Conservation (phyloP, 2,888 invertebrate genomes). For the Caenorhabditis afra region DNA sequence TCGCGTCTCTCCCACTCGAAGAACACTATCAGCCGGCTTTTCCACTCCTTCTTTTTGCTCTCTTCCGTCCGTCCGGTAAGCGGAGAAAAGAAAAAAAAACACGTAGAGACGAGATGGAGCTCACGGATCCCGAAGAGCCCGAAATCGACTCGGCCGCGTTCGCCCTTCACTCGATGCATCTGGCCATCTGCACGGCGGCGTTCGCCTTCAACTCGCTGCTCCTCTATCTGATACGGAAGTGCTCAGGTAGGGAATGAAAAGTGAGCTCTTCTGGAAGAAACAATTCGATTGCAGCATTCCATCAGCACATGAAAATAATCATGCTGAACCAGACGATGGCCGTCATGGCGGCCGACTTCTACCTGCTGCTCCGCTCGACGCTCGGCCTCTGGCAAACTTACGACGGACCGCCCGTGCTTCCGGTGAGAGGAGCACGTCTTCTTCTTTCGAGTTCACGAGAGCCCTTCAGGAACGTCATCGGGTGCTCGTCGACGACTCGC, state of each 20-base stretch:
- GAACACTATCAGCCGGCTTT: neutral
- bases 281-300: slow-evolving; percentile 38
- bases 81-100: too few species aligned
- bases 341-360: slow-evolving; percentile 41
- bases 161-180: slow-evolving; percentile 44
- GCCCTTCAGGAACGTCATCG: too few species aligned
- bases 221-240: slow-evolving; percentile 40
- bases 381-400: slow-evolving; percentile 43
- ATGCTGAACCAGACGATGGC: slow-evolving; percentile 50
- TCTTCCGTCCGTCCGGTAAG: neutral
- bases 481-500: slow-evolving; percentile 35
- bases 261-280: too few species aligned
- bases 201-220: slow-evolving; percentile 47
- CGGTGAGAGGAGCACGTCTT: neutral
- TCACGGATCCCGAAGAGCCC: slow-evolving; percentile 35
- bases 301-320: slow-evolving; percentile 57
- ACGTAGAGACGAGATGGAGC: too few species aligned
- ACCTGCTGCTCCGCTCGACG: slow-evolving; percentile 32
- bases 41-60: neutral
- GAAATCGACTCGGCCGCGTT: slow-evolving; percentile 40
- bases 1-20: neutral
- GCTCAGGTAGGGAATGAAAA: slow-evolving; percentile 22
- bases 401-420: neutral
- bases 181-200: slow-evolving; percentile 42
- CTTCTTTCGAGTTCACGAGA: neutral